Evolutionary conservation across 1,140 invertebrate species (phyloP).

Genomic region (Formica selysi): DNA sequence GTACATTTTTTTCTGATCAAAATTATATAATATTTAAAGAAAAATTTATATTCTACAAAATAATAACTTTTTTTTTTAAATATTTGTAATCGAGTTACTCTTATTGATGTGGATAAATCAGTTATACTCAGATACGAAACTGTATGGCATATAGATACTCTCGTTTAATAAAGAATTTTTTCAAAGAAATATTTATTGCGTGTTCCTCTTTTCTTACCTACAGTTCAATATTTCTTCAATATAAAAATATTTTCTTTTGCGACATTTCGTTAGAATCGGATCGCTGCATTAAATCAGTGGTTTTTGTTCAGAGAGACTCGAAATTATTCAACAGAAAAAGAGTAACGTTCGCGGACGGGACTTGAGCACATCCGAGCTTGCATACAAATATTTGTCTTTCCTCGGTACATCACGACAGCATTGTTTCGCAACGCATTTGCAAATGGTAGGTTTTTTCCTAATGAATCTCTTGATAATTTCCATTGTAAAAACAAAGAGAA

Average conservation of each 20-base stretch:
- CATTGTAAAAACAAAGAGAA: too few relatives aligned
- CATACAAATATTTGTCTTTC: slow-evolving; percentile 44
- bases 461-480: neutral
- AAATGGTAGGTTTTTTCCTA: neutral
- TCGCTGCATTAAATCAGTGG: neutral
- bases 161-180: too few relatives aligned
- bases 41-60: neutral
- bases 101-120: too few relatives aligned
- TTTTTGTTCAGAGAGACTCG: neutral
- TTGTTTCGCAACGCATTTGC: slow-evolving; percentile 4
- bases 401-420: neutral
- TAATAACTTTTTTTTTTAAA: neutral
- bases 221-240: neutral
- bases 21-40: neutral
- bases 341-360: slow-evolving; percentile 1
- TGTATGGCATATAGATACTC: too few relatives aligned
- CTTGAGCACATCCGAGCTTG: neutral
- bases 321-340: neutral
- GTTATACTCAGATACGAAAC: too few relatives aligned
- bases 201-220: neutral
- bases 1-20: neutral
- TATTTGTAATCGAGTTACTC: neutral
- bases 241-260: neutral
- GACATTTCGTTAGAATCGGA: neutral
- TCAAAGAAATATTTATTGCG: neutral